Conservation (phyloP, 2,797 vertebrate species). For the Falco biarmicus region DNA sequence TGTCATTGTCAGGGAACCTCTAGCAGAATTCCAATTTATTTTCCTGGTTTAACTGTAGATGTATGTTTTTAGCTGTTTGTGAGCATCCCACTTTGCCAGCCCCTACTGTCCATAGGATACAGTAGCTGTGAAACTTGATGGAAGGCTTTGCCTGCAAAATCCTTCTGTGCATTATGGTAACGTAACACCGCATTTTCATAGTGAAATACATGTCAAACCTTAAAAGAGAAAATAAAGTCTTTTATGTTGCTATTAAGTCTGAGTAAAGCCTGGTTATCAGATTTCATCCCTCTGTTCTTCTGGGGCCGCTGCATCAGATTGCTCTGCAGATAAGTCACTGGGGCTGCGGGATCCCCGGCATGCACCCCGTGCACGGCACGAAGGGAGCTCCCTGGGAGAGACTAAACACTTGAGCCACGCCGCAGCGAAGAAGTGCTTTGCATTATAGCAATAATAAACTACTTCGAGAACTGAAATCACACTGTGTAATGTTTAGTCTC, state of each 20-base stretch:
- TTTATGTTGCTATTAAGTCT: slow-evolving; percentile 53
- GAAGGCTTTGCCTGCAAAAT: not conserved
- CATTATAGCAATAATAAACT: slow-evolving; percentile 3
- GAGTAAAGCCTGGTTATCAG: slow-evolving; percentile 37
- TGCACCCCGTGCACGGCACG: not conserved
- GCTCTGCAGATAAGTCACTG: not conserved
- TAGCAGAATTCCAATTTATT: not conserved
- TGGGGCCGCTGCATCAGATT: slow-evolving; percentile 16
- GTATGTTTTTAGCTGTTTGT: not conserved
- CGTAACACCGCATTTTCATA: slow-evolving; percentile 6
- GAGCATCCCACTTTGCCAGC: not conserved
- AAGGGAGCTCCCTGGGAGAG: not conserved
- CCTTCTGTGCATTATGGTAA: slow-evolving; percentile 1
- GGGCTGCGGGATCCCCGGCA: not conserved
- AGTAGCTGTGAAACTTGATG: not conserved
- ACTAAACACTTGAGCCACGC: not conserved
- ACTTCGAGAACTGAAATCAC: not conserved
- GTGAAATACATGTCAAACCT: slow-evolving; percentile 37
- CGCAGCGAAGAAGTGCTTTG: not conserved
- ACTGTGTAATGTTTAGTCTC: slow-evolving; percentile 50
- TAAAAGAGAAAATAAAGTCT: slow-evolving; percentile 49
- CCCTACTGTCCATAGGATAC: not conserved
- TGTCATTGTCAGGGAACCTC: not conserved
- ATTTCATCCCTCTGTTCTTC: slow-evolving; percentile 52
- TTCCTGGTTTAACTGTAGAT: not conserved